Percentiles rank a stretch among this genome's conserved stretches.
Evolutionary conservation across 1,140 invertebrate species (phyloP).

Genomic region (Magallana angulata): DNA sequence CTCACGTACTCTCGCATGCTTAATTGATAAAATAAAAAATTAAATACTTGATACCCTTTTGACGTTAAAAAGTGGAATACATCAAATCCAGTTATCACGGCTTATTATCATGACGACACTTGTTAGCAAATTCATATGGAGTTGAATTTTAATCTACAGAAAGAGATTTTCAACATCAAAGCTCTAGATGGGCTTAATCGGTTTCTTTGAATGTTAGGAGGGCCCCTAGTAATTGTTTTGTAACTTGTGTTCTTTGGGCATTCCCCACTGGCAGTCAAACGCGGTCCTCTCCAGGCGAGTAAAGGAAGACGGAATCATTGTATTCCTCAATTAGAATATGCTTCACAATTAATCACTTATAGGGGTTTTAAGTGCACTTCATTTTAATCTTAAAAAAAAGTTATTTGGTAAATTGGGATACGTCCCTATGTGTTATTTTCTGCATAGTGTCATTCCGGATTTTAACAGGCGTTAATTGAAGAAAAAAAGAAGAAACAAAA

Average conservation of each 20-base stretch:
- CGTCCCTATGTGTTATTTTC: not conserved
- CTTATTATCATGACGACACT: constrained; percentile 9
- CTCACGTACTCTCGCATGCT: not conserved
- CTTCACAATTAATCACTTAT: not conserved
- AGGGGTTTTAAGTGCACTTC: not conserved
- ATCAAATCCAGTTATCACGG: not conserved
- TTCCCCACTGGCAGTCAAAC: not conserved
- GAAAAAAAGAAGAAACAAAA: not conserved
- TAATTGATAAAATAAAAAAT: constrained; percentile 25
- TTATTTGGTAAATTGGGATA: not conserved
- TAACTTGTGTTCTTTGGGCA: not conserved
- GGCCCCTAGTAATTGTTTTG: not conserved
- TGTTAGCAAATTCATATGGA: constrained; percentile 32
- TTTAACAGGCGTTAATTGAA: constrained; percentile 32
- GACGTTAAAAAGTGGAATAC: not conserved
- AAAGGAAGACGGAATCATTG: not conserved
- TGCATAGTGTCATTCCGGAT: not conserved
- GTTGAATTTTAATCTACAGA: constrained; percentile 22
- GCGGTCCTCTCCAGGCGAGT: not conserved
- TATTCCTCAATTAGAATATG: not conserved
- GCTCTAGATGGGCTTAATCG: not conserved
- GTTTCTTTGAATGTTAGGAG: constrained; percentile 1
- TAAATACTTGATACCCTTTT: constrained; percentile 35
- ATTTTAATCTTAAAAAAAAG: not conserved
- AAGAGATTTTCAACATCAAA: constrained; percentile 19